Conservation (phyloP, 2,113 vertebrate genomes). For the Cathartes aura region DNA sequence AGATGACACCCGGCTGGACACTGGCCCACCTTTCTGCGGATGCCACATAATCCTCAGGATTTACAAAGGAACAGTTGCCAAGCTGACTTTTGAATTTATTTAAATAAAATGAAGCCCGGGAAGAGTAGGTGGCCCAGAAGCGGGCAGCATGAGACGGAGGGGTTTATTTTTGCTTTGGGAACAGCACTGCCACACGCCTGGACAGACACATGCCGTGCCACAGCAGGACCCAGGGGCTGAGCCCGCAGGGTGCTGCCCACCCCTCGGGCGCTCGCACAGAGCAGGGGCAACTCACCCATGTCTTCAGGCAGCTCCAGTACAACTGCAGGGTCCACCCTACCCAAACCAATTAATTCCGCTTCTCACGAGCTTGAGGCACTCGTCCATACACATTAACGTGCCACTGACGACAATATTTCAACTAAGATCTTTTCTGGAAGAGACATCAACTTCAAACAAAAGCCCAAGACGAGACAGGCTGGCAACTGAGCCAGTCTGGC, state of each 20-base stretch:
- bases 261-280: not conserved
- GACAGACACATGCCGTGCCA: rapidly evolving
- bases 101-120: not conserved
- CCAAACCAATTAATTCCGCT: not conserved
- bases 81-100: not conserved
- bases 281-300: rapidly evolving
- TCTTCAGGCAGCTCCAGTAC: rapidly evolving
- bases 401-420: not conserved
- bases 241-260: not conserved
- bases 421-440: not conserved
- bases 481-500: not conserved
- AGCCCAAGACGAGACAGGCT: not conserved
- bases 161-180: not conserved
- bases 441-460: not conserved
- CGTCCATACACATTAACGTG: rapidly evolving
- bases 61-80: not conserved
- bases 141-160: rapidly evolving
- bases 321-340: not conserved
- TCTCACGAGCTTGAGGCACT: not conserved
- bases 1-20: not conserved
- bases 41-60: not conserved
- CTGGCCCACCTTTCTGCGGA: not conserved
- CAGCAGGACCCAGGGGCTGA: not conserved
- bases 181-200: rapidly evolving
- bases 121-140: not conserved